phyloP scores from a whole-genome alignment of 2,797 vertebrate genomes.

The Diceros bicornis region DNA sequence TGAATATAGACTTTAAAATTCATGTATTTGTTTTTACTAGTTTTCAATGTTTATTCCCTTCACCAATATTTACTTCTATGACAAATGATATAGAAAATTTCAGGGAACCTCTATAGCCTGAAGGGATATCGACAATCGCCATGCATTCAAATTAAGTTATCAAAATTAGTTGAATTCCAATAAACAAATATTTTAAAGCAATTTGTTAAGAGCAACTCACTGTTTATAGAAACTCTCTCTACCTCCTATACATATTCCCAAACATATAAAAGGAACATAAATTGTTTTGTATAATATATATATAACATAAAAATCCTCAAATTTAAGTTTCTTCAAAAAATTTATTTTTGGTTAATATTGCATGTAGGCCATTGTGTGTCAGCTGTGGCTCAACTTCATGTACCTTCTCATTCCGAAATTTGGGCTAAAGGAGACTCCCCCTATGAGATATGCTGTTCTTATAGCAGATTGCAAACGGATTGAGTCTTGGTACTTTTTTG shows the following conservation, averaged over 20 bases:
- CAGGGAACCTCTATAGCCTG: not conserved
- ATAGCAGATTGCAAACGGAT: not conserved
- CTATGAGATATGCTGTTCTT: not conserved
- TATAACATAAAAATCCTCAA: not conserved
- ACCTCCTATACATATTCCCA: not conserved
- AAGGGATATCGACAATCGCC: not conserved
- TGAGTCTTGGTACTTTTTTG: not conserved
- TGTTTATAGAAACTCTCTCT: not conserved
- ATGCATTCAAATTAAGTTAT: not conserved
- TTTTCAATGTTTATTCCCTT: conserved; percentile 9
- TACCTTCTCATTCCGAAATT: not conserved
- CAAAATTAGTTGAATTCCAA: conserved; percentile 18
- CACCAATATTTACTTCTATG: conserved; percentile 34
- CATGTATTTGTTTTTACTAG: not conserved
- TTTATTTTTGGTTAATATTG: not conserved
- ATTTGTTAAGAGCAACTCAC: not conserved
- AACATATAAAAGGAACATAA: not conserved
- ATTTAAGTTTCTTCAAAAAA: not conserved
- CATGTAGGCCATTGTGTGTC: not conserved
- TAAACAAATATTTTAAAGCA: conserved; percentile 24
- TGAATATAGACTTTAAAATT: conserved; percentile 3
- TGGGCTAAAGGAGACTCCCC: not conserved
- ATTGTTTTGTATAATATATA: not conserved
- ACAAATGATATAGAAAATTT: not conserved
- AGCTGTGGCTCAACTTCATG: not conserved